A percentile compares a stretch with the other conserved stretches of the same genome.
phyloP scores from a whole-genome alignment of 2,888 invertebrate genomes.

The Bombyx huttoni region DNA sequence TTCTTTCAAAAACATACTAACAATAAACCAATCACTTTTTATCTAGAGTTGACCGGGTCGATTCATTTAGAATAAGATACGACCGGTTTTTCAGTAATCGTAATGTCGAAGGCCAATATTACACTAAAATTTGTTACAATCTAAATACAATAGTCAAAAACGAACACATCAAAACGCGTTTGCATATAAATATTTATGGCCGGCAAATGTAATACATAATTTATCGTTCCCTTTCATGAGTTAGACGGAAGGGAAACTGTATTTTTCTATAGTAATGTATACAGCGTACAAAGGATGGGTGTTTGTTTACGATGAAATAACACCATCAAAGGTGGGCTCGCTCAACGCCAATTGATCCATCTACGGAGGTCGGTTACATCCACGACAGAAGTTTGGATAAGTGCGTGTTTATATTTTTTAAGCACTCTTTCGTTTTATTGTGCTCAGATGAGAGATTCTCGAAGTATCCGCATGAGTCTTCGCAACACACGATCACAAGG shows the following conservation, averaged over 20 bases:
- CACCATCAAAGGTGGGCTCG: constrained; percentile 20
- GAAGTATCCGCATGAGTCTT: too few relatives aligned
- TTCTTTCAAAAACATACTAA: background rate
- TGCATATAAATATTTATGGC: background rate
- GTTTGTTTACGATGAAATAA: constrained; percentile 18
- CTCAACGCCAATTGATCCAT: constrained; percentile 19
- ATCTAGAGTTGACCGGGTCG: background rate
- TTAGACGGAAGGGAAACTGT: background rate
- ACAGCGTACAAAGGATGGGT: constrained; percentile 13
- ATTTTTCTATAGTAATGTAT: background rate
- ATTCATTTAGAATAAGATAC: too few relatives aligned
- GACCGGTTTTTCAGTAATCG: too few relatives aligned
- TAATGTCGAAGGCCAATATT: background rate
- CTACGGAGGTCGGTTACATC: constrained; percentile 3
- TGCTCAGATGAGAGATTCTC: too few relatives aligned
- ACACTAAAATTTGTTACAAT: background rate
- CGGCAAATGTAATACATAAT: constrained; percentile 8
- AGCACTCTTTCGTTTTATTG: too few relatives aligned
- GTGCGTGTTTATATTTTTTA: background rate
- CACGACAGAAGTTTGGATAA: background rate
- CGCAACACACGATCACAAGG: too few relatives aligned
- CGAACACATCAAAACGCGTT: background rate
- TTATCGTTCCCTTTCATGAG: constrained; percentile 11
- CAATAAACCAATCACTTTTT: background rate
- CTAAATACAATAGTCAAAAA: background rate